phyloP scores from a whole-genome alignment of 1,140 invertebrate species.

The Drosophila ambigua region DNA sequence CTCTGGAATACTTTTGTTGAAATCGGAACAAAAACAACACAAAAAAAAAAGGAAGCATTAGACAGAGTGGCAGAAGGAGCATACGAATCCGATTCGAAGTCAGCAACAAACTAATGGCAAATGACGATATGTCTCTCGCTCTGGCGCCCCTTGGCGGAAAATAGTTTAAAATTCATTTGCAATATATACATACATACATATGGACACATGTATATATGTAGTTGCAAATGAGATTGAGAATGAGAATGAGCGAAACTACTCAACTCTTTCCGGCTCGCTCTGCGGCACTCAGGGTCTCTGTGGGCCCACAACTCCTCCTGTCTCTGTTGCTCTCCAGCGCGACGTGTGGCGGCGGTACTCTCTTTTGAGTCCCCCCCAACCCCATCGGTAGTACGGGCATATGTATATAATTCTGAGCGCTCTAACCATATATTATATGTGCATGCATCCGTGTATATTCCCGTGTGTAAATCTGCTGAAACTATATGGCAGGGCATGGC shows the following conservation, averaged over 20 bases:
- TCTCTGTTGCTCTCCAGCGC: slow-evolving; percentile 8
- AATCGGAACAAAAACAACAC: not conserved
- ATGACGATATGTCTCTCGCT: slow-evolving; percentile 62
- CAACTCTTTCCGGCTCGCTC: slow-evolving; percentile 1
- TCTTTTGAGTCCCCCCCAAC: slow-evolving; percentile 32
- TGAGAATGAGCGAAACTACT: slow-evolving; percentile 18
- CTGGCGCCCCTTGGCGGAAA: slow-evolving; percentile 21
- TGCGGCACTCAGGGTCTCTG: not conserved
- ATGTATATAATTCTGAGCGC: slow-evolving; percentile 65
- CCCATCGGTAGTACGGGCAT: slow-evolving; percentile 13
- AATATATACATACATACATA: slow-evolving; percentile 55
- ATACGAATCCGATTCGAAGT: slow-evolving; percentile 31
- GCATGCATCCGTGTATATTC: slow-evolving; percentile 14
- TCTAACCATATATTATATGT: slow-evolving; percentile 57
- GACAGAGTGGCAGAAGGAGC: slow-evolving; percentile 14
- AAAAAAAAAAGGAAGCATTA: not conserved
- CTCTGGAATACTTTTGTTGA: slow-evolving; percentile 42
- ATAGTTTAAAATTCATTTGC: slow-evolving; percentile 79
- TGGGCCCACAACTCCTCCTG: not conserved
- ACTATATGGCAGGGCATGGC: slow-evolving; percentile 28
- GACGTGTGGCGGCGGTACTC: slow-evolving; percentile 4
- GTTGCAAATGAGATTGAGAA: no score
- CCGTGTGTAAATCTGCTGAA: slow-evolving; percentile 58
- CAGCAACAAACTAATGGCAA: slow-evolving; percentile 48
- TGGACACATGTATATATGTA: slow-evolving; percentile 13